phyloP scores from a whole-genome alignment of 2,113 vertebrate genomes.

The Gadus macrocephalus region DNA sequence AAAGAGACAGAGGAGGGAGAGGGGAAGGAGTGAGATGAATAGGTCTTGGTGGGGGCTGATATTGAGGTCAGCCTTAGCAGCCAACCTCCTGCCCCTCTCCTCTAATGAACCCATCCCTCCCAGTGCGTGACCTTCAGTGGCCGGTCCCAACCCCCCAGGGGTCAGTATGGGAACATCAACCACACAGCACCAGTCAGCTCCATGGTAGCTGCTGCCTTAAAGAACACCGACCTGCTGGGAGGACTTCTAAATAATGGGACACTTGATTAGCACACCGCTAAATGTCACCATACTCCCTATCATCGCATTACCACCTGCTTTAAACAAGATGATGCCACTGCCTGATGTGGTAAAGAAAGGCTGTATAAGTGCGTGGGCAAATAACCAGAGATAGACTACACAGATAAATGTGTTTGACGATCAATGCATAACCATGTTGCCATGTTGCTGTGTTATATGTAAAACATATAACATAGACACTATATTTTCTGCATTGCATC shows the following conservation, averaged over 20 bases:
- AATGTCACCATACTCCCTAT: background rate
- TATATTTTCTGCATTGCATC: no score
- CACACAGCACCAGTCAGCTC: background rate
- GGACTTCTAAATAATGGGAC: background rate
- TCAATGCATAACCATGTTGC: no score
- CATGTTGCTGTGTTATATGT: no score
- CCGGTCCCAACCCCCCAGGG: background rate
- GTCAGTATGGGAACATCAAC: background rate
- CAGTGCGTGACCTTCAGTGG: background rate
- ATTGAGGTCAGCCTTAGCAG: background rate
- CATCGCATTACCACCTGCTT: background rate
- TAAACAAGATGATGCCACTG: background rate
- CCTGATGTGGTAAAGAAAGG: no score
- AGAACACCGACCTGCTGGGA: no score
- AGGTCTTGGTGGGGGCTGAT: background rate
- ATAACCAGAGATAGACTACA: no score
- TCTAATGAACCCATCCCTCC: slow-evolving; percentile 4
- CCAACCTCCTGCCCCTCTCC: background rate
- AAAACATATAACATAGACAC: no score
- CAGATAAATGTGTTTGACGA: no score
- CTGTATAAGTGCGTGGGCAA: no score
- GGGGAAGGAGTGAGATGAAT: no score
- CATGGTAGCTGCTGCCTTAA: background rate
- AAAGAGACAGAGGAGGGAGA: background rate
- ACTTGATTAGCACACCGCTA: background rate